These are phyloP conservation scores for Chaetops frenatus DNA, from an alignment of 2,113 vertebrate genomes.

Conservation along the genomic window DNA sequence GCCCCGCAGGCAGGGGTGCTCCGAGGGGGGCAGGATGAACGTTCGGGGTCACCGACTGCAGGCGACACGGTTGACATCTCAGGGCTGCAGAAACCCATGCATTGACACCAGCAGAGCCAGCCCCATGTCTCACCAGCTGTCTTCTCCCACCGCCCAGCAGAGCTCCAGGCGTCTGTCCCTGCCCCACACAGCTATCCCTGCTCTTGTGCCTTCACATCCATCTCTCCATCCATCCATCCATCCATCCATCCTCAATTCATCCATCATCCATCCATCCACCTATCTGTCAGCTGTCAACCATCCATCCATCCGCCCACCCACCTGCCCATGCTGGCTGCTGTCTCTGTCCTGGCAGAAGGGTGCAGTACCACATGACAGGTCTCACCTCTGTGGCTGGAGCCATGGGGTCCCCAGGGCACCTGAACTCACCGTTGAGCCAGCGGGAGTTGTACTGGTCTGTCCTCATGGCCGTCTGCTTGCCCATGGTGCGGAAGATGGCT, in stretches of 20 bases:
- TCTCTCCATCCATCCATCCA: not conserved
- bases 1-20: not conserved
- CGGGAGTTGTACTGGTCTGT: constrained; percentile 99
- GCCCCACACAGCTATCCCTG: not conserved
- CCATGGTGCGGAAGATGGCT: constrained; percentile 95
- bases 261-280: too few species aligned
- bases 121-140: not conserved
- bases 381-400: not conserved
- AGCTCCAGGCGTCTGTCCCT: not conserved
- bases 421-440: constrained; percentile 89
- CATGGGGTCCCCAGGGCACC: not conserved
- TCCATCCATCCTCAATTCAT: not conserved
- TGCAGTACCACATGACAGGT: accelerated
- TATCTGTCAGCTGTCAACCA: not conserved
- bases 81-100: not conserved
- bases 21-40: not conserved
- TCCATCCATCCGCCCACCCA: too few species aligned
- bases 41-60: not conserved
- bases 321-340: not conserved
- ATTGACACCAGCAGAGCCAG: not conserved
- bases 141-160: not conserved
- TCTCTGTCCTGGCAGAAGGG: not conserved
- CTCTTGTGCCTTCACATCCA: not conserved
- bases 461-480: constrained; percentile 97
- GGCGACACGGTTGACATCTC: constrained; percentile 10